These are phyloP conservation scores for Pseudeuparius sepicola DNA, from an alignment of 2,888 invertebrate species.

Conservation along the genomic window DNA sequence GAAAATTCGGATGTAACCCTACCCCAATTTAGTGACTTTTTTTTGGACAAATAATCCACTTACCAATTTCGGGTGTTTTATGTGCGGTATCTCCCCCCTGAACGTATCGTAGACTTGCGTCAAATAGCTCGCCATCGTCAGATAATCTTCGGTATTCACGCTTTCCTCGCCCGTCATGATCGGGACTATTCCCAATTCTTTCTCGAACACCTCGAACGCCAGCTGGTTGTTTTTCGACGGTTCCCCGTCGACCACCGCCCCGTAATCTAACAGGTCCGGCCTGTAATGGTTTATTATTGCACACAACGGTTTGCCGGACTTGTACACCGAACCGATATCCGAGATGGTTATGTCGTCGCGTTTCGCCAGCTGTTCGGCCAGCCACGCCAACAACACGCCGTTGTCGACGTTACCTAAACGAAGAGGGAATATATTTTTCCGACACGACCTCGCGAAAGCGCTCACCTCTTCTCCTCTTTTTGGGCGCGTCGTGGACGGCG, in stretches of 20 bases:
- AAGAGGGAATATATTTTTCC: constrained; percentile 1
- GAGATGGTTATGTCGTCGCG: constrained; percentile 50
- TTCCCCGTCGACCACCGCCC: constrained; percentile 53
- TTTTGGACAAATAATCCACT: too few species aligned
- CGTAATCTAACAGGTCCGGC: constrained; percentile 78
- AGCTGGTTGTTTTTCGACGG: constrained; percentile 62
- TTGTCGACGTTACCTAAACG: constrained; percentile 45
- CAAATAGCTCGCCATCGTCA: constrained; percentile 72
- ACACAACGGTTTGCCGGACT: constrained; percentile 56
- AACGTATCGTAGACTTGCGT: constrained; percentile 84
- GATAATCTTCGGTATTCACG: constrained; percentile 58
- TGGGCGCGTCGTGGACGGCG: constrained; percentile 45
- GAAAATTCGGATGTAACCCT: too few species aligned
- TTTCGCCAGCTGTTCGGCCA: constrained; percentile 59
- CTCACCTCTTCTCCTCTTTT: constrained; percentile 55
- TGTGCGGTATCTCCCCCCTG: constrained; percentile 81
- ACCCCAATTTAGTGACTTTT: too few species aligned
- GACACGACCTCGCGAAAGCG: constrained; percentile 3
- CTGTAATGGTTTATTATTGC: constrained; percentile 77
- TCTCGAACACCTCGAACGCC: constrained; percentile 79
- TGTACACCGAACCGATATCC: constrained; percentile 62
- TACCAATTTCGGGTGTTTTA: constrained; percentile 64
- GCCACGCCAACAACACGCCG: constrained; percentile 68
- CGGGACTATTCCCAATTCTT: constrained; percentile 63
- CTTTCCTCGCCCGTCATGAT: constrained; percentile 73